Evolutionary conservation across 2,888 invertebrate species (phyloP), one percentile per base, ranked within the genome.

Genomic region (Stomorhina lunata): DNA sequence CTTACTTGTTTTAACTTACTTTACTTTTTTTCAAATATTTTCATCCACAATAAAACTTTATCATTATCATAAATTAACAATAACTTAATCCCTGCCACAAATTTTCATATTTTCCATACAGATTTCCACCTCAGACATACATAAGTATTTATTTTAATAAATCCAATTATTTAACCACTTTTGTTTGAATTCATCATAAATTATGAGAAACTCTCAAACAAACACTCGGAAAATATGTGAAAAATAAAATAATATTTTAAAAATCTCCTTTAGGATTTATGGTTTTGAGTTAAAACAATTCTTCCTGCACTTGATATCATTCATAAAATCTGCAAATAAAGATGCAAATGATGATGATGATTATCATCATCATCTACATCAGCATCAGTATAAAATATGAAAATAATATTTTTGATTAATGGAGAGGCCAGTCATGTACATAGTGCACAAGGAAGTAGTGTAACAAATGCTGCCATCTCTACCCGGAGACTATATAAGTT

Each of bases 91-190:
- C n/a, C 9, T 15, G 22, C 34, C 15, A 45, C 4, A 34, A 48
- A 34, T 7, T 66, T 68, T 15, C 4, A 25, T 50, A 15, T 7
- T 5, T 27, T 12, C 12, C 17, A 32, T 32, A 32, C 9, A 32
- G 9, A 32, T 6, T 32, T 32, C 32, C n/a, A n/a, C n/a, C n/a
- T n/a, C n/a, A n/a, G n/a, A 17, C 17, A 29, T n/a, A 15, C 6
- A 15, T n/a, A 2, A 45, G 22, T n/a, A 50, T 69, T 53, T 34
- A 2, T 53, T 63, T 53, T 65, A 57, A 45, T 40, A 53, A n/a
- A n/a, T 10, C 43, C 77, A 77, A 81, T 81, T 81, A 66, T 72
- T 77, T 77, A 66, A 77, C 72, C 81, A 77, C 66, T 81, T 81
- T 68, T 15, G 27, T 53, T 63, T 29, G 27, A 53, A 34, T 50